Evolutionary conservation across 1,140 invertebrate species (phyloP).

Genomic region (Nasonia giraulti): DNA sequence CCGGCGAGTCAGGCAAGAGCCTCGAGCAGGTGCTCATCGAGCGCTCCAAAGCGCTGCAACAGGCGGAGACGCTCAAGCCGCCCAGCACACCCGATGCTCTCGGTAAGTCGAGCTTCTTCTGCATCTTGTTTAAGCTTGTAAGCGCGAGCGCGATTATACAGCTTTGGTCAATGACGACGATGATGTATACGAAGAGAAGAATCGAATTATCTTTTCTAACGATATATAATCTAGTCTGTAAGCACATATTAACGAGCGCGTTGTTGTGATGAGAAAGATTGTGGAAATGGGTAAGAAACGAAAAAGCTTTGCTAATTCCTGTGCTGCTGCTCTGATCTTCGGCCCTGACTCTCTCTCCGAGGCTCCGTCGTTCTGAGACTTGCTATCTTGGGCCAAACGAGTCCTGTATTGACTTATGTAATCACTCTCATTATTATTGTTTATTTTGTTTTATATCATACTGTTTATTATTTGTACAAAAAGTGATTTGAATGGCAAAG

Average conservation of each 20-base stretch:
- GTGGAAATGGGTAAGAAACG: constrained; percentile 43
- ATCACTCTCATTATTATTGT: constrained; percentile 42
- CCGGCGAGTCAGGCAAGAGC: constrained; percentile 79
- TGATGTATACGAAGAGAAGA: neutral
- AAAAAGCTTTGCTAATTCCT: constrained; percentile 63
- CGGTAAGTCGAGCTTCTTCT: constrained; percentile 64
- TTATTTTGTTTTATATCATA: constrained; percentile 35
- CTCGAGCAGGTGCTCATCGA: constrained; percentile 86
- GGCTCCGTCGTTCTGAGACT: constrained; percentile 65
- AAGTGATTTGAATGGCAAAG: constrained; percentile 51
- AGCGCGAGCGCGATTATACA: neutral
- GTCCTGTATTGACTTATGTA: constrained; percentile 50
- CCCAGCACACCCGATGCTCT: constrained; percentile 71
- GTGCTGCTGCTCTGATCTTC: constrained; percentile 72
- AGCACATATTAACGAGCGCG: constrained; percentile 7
- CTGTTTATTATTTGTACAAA: constrained; percentile 45
- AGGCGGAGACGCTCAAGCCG: constrained; percentile 72
- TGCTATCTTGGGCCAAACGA: constrained; percentile 58
- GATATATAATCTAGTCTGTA: constrained; percentile 12
- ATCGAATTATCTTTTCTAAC: neutral
- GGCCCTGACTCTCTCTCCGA: constrained; percentile 73
- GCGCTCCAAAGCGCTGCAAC: constrained; percentile 83
- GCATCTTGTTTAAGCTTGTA: neutral
- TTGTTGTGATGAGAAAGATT: constrained; percentile 35
- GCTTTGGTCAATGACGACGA: neutral